Conservation (phyloP, 2,113 vertebrate species). For the Sclerurus mexicanus region DNA sequence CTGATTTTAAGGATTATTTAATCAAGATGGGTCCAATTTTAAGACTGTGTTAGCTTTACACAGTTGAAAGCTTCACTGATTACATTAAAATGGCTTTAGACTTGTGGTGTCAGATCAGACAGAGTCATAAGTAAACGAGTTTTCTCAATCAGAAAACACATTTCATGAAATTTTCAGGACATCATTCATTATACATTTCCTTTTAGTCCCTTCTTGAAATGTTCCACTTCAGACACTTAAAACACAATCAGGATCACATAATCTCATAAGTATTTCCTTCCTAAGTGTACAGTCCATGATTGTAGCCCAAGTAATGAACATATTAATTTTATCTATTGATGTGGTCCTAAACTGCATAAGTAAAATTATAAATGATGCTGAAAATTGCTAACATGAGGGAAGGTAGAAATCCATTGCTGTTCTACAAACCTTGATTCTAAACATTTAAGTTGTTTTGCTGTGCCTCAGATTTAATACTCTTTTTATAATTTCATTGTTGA, state of each 20-base stretch:
- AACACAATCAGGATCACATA: neutral
- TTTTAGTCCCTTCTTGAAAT: neutral
- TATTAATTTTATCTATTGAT: neutral
- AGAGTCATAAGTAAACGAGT: neutral
- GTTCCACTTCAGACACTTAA: neutral
- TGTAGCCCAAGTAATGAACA: neutral
- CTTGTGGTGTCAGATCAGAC: neutral
- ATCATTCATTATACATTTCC: constrained; percentile 20
- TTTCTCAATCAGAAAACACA: constrained; percentile 8
- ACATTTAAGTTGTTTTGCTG: neutral
- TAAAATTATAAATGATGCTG: neutral
- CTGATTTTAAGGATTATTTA: neutral
- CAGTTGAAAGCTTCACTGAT: neutral
- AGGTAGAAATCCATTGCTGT: neutral
- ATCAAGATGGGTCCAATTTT: neutral
- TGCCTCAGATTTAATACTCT: neutral
- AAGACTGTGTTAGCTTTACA: neutral
- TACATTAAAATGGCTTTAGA: neutral
- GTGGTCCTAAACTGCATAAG: neutral
- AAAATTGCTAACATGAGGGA: neutral
- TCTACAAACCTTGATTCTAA: neutral
- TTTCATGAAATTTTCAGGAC: constrained; percentile 33
- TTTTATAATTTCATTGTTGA: neutral
- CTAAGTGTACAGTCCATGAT: neutral
- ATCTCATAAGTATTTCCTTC: neutral